phyloP scores from a whole-genome alignment of 2,797 vertebrate species.

The Triplophysa yarkandensis region DNA sequence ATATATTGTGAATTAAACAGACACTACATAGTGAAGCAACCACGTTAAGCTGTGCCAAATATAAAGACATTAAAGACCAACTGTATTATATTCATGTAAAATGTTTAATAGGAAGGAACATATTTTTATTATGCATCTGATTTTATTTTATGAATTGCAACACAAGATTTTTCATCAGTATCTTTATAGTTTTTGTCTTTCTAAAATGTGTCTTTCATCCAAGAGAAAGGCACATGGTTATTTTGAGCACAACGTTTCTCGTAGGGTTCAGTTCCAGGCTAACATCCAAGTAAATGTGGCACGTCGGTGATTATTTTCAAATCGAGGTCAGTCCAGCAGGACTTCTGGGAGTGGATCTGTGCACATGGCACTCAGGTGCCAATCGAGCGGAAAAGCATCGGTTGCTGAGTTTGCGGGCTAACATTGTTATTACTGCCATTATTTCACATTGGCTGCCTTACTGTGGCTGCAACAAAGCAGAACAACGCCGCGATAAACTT shows the following conservation, averaged over 20 bases:
- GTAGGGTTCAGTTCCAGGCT: constrained; percentile 35
- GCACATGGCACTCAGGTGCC: constrained; percentile 22
- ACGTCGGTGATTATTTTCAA: constrained; percentile 45
- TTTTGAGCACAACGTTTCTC: constrained; percentile 2
- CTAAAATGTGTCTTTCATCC: background rate
- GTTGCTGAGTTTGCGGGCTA: constrained; percentile 44
- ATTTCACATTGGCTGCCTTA: constrained; percentile 23
- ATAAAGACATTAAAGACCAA: background rate
- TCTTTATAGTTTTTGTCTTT: too few relatives aligned
- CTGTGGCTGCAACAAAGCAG: constrained; percentile 32
- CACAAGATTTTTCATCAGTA: too few relatives aligned
- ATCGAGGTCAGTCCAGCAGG: constrained; percentile 37
- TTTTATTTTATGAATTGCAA: too few relatives aligned
- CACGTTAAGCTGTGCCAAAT: background rate
- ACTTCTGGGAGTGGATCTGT: constrained; percentile 33
- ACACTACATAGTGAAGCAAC: background rate
- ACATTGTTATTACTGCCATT: constrained; percentile 34
- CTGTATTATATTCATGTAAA: background rate
- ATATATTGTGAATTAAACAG: constrained; percentile 15
- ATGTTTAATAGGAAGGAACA: background rate
- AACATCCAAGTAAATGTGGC: constrained; percentile 38
- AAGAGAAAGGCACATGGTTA: background rate
- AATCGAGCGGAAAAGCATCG: constrained; percentile 30
- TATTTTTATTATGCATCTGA: background rate
- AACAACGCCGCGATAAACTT: constrained; percentile 21